Base-by-base conservation (phyloP, 1,140 invertebrate genomes). In the Tetramorium parvispinum region DNA sequence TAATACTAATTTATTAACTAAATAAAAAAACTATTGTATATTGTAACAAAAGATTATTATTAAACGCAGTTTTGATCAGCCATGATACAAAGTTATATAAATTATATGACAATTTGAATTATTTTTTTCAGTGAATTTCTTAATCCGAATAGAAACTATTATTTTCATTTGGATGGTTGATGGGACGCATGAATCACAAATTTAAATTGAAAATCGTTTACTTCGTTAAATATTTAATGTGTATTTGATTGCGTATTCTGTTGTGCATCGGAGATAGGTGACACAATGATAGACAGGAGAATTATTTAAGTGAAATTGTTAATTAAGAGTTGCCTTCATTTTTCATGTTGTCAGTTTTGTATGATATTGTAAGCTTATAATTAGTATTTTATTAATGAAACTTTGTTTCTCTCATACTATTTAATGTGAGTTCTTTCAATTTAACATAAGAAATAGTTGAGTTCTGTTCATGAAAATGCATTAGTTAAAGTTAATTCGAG, bases 121-220 rank as follows among this genome's bases (percentile, higher is more conserved):
- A 53, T 8, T 11, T 8, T 11, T 27, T 2, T 61, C 13, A 88
- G 79, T 71, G n/a, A 16, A 1, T 70, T 85, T 4, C 53, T 79
- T 59, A 63, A 32, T 66, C 8, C 27, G 32, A 40, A 70, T 18
- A 59, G 63, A 18, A 70, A 43, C 24, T 81, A 57, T 78, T 85
- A 87, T 79, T 81, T 78, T 87, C 3, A 10, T 57, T 55, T 18
- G 21, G 24, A 18, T 18, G 51, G 10, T n/a, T 21, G 24, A 32
- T 1, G 24, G 13, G 13, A 3, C 24, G 5, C 24, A 18, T 18
- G 16, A 81, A 32, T 57, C 40, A 27, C 53, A 37, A 24, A 63
- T 37, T 24, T 61, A 83, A 83, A 83, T 73, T 21, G 79, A 61
- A 83, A 83, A 83, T 75, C 27, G 40, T 83, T 83, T 27, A n/a